Conservation (phyloP, 2,797 vertebrate species). For the Huso huso region DNA sequence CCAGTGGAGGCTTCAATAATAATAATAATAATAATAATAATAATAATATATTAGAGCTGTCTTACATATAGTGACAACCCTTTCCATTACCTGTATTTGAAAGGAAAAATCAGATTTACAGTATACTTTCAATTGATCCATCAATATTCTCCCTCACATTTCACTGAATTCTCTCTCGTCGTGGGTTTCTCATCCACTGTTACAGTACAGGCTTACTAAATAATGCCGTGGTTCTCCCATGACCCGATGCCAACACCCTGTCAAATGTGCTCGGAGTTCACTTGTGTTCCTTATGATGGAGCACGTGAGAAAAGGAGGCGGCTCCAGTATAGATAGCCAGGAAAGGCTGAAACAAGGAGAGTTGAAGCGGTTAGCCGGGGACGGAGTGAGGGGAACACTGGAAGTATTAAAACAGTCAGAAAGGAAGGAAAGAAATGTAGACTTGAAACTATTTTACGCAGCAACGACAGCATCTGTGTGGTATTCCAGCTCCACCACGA, state of each 20-base stretch:
- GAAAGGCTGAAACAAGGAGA: conserved; percentile 29
- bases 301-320: conserved; percentile 51
- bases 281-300: conserved; percentile 29
- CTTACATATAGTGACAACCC: too few species aligned
- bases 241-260: neutral
- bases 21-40: too few species aligned
- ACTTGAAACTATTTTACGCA: neutral
- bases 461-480: too few species aligned
- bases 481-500: too few species aligned
- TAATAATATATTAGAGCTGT: too few species aligned
- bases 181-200: too few species aligned
- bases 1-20: too few species aligned
- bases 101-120: too few species aligned
- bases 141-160: too few species aligned
- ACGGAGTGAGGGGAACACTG: conserved; percentile 36
- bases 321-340: conserved; percentile 37
- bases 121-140: too few species aligned
- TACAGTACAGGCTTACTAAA: neutral
- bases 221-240: neutral
- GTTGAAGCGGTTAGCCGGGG: conserved; percentile 29
- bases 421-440: conserved; percentile 19
- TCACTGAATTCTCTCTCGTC: too few species aligned
- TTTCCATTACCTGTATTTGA: too few species aligned
- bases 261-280: neutral
- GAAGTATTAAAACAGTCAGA: conserved; percentile 38